Evolutionary conservation across 2,888 invertebrate genomes (phyloP).

Genomic region (Scaptomyza tumidula): DNA sequence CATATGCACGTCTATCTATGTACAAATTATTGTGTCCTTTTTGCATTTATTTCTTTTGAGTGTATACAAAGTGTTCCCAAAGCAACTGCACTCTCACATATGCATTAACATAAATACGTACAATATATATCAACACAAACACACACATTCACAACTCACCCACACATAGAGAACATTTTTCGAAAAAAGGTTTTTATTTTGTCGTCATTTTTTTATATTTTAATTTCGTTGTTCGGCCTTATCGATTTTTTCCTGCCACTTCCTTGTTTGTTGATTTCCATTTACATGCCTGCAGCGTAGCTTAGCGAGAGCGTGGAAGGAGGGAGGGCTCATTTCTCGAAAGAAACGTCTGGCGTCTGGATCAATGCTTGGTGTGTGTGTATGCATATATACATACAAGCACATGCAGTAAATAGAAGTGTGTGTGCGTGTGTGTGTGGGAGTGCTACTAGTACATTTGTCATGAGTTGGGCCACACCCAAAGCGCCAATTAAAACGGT

Average conservation of each 20-base stretch:
- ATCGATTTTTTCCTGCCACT: slow-evolving; percentile 67
- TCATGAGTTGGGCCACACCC: slow-evolving; percentile 37
- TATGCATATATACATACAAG: not conserved
- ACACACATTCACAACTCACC: slow-evolving; percentile 10
- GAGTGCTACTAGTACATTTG: slow-evolving; percentile 26
- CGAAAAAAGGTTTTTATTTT: slow-evolving; percentile 48
- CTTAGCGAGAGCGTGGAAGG: not conserved
- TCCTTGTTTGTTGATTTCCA: slow-evolving; percentile 51
- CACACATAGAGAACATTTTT: slow-evolving; percentile 5
- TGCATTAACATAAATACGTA: not conserved
- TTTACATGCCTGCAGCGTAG: slow-evolving; percentile 32
- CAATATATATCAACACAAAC: not conserved
- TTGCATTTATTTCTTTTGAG: too few relatives aligned
- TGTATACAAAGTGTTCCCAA: not conserved
- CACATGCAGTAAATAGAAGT: not conserved
- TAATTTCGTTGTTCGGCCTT: slow-evolving; percentile 65
- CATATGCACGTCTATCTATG: not conserved
- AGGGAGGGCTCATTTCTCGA: slow-evolving; percentile 33
- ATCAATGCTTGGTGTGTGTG: slow-evolving; percentile 13
- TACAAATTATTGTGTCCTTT: too few relatives aligned
- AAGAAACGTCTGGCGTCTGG: slow-evolving; percentile 33
- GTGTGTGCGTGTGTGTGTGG: slow-evolving; percentile 2
- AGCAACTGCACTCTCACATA: slow-evolving; percentile 4
- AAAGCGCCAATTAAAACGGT: slow-evolving; percentile 31
- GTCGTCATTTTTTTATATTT: slow-evolving; percentile 63